These are phyloP conservation scores for Procapra przewalskii DNA, from an alignment of 2,113 vertebrate genomes.

Conservation along the genomic window DNA sequence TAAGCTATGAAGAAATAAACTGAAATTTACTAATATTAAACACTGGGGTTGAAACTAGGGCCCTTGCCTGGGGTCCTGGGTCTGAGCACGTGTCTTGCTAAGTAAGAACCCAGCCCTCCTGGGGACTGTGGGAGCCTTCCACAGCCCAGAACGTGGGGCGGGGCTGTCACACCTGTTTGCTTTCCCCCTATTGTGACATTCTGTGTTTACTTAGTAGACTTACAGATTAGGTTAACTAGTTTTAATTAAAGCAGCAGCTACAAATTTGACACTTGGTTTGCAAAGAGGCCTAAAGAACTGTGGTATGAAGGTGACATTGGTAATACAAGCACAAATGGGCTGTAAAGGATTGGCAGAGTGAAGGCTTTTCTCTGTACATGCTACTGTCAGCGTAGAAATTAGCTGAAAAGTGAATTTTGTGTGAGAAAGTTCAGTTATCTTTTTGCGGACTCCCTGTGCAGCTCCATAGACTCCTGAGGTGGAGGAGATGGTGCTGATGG, in stretches of 20 bases:
- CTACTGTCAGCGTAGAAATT: neutral
- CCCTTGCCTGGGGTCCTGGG: neutral
- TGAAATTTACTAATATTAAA: neutral
- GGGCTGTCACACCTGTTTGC: neutral
- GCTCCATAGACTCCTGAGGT: neutral
- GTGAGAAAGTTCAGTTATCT: neutral
- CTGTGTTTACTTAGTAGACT: neutral
- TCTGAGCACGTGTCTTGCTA: neutral
- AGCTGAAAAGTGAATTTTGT: neutral
- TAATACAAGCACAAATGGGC: neutral
- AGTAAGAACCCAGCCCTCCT: neutral
- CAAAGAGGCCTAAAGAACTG: neutral
- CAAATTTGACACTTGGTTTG: neutral
- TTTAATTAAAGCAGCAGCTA: slow-evolving; percentile 23
- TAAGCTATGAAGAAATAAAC: neutral
- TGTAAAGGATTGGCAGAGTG: neutral
- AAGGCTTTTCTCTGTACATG: neutral
- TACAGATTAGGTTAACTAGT: neutral
- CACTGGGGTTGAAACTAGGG: neutral
- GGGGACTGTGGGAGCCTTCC: neutral
- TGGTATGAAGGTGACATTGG: neutral
- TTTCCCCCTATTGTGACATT: neutral
- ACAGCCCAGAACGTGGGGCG: rapidly evolving
- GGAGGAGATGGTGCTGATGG: neutral
- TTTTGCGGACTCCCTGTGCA: neutral